phyloP scores from a whole-genome alignment of 2,888 invertebrate species.

The Tetanocera ferruginea region DNA sequence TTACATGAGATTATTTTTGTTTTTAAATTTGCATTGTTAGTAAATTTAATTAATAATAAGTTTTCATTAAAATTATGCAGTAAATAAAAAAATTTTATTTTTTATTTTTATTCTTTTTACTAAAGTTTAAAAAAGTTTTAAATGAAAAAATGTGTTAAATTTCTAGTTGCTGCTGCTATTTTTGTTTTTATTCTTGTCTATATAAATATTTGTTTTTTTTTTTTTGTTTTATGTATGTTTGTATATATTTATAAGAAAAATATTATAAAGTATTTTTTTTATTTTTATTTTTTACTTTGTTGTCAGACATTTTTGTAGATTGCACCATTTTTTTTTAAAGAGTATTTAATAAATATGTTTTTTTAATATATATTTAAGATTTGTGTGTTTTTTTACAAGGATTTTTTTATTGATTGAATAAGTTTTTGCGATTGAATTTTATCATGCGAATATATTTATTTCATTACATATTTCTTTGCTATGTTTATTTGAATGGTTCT shows the following conservation, averaged over 20 bases:
- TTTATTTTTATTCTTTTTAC: neutral
- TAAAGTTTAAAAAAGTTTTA: slow-evolving; percentile 32
- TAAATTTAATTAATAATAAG: neutral
- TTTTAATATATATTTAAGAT: neutral
- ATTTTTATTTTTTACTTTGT: slow-evolving; percentile 10
- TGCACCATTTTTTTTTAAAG: slow-evolving; percentile 35
- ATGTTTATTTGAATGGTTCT: neutral
- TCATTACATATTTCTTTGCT: neutral
- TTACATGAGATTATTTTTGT: slow-evolving; percentile 4
- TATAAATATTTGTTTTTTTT: neutral
- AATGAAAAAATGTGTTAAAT: slow-evolving; percentile 13
- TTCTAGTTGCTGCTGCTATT: neutral
- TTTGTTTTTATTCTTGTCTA: neutral
- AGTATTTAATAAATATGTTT: neutral
- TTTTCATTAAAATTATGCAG: neutral
- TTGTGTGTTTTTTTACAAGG: slow-evolving; percentile 16
- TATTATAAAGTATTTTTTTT: slow-evolving; percentile 29
- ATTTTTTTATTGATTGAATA: slow-evolving; percentile 26
- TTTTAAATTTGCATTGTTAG: neutral
- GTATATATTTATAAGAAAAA: slow-evolving; percentile 36
- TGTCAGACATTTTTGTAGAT: slow-evolving; percentile 36
- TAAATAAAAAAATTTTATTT: neutral
- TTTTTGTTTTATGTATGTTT: neutral
- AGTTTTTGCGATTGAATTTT: slow-evolving; percentile 16
- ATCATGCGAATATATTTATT: neutral